Evolutionary conservation across 2,888 invertebrate genomes (phyloP), one percentile per base, ranked within the genome.

Genomic region (Lamellibrachia satsuma): DNA sequence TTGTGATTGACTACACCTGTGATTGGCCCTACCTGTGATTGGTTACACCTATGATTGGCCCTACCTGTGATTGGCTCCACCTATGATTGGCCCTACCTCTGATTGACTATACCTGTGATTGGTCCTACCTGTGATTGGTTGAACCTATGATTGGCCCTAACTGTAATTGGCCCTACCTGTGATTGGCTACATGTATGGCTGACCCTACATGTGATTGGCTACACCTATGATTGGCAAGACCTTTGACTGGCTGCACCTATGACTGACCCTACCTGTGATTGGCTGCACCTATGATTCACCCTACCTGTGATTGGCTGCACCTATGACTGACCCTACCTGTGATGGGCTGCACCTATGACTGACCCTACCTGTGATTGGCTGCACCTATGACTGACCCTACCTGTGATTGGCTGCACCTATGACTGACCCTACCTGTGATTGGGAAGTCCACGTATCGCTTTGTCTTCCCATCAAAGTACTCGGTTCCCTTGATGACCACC

Each of bases 401-500:
- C 57, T 7, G 57, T 57, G 57, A 57, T 57, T 57, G 57, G 57
- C 57, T 57, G 57, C 15, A 8, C 15, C 60, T 11, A 9, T 52
- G n/a, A 90, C 9, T 52, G 39, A 90, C 75, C 92, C 90, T 94
- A 97, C 97, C 97, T 0, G 99, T 99, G 92, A 99, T 99, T 0
- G 99, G 99, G 98, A 99, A 99, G 96, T 99, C 99, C 11, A 99
- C 98, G 96, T 99, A 99, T 94, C 99, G 97, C 96, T 98, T 98
- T 55, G 98, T 98, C 96, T 99, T 99, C 1, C 99, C 99, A 96
- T 99, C 99, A 96, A 98, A 99, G 96, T 98, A 99, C 96, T 99
- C 99, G 0, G 99, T 99, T 93, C 99, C 99, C 96, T 99, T 99
- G 94, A 99, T 98, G n/a, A 99, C 98, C 0, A 99, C 96, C 90